A percentile compares a stretch with the other conserved stretches of the same genome.
These are phyloP conservation scores for Eudiplozoon nipponicum DNA, from an alignment of 2,888 invertebrate species.

Conservation along the genomic window DNA sequence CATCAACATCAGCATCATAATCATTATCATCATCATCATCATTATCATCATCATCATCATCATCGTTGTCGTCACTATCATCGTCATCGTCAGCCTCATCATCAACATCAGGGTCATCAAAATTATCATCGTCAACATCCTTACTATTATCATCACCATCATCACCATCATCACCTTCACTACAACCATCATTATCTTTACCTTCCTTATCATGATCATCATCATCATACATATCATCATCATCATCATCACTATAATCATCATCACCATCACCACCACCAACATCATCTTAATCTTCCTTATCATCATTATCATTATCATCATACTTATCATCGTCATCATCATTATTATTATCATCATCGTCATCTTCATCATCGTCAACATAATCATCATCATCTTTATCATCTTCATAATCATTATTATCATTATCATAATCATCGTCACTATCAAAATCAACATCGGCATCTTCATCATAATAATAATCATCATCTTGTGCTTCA, in stretches of 20 bases:
- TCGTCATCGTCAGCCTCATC: not conserved
- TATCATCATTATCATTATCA: too few species aligned
- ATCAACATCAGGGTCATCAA: not conserved
- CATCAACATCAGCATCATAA: not conserved
- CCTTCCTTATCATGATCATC: too few species aligned
- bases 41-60: constrained; percentile 1
- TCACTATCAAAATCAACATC: not conserved
- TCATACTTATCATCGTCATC: constrained; percentile 4
- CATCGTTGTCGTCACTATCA: not conserved
- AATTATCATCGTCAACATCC: not conserved
- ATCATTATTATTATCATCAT: not conserved
- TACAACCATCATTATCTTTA: too few species aligned
- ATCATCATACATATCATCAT: too few species aligned
- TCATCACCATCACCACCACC: too few species aligned
- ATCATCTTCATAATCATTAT: not conserved
- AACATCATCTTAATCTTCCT: too few species aligned
- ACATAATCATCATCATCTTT: not conserved
- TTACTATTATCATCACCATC: not conserved
- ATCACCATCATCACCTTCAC: not conserved
- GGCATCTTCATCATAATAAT: not conserved
- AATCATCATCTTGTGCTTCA: not conserved
- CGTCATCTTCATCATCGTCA: not conserved
- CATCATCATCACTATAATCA: too few species aligned
- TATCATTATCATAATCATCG: not conserved
- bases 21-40: not conserved